Evolutionary conservation across 1,140 invertebrate species (phyloP).

Genomic region (Dermatophagoides farinae): DNA sequence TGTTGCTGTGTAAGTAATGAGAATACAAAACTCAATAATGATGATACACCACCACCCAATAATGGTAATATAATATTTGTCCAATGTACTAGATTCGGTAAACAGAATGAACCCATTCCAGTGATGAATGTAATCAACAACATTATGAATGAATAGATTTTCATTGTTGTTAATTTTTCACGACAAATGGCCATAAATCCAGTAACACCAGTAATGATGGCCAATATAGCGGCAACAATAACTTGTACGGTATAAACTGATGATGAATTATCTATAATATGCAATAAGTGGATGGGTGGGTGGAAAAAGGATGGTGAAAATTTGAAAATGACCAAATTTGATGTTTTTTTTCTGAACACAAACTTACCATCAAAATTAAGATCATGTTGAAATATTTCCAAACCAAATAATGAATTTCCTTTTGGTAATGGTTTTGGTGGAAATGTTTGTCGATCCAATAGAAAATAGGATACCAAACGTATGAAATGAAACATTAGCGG

Average conservation of each 20-base stretch:
- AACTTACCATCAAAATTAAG: neutral
- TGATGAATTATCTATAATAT: neutral
- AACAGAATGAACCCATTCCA: neutral
- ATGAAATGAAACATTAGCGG: neutral
- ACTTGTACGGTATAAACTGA: neutral
- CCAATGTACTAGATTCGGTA: neutral
- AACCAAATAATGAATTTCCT: neutral
- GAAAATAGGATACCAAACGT: neutral
- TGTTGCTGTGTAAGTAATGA: neutral
- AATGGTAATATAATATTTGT: neutral
- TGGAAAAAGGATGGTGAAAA: no score
- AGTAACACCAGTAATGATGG: neutral
- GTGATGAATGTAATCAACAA: neutral
- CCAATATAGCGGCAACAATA: neutral
- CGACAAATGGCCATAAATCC: neutral
- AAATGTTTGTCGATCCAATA: neutral
- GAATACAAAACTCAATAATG: neutral
- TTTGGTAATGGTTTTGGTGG: neutral
- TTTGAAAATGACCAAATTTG: no score
- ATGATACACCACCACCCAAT: neutral
- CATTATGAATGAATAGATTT: neutral
- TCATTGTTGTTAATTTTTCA: neutral
- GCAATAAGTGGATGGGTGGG: no score
- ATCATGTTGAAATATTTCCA: neutral
- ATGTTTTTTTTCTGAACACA: no score